Base-by-base conservation (phyloP, 2,113 vertebrate species). In the Campylorhamphus procurvoides region DNA sequence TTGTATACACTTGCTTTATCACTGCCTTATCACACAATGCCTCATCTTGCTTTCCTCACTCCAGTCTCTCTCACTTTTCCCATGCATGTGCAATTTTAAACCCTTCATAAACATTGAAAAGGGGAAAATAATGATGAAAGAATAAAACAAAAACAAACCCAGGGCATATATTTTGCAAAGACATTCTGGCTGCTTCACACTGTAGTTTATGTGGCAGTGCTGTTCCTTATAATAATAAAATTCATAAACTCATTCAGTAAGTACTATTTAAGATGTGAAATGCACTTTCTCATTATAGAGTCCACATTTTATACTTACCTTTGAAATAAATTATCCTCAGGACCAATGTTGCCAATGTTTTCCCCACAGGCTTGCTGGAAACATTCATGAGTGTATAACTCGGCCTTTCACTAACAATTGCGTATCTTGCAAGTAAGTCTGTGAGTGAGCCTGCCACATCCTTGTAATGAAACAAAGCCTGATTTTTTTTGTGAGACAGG, bases 221-320 rank as follows among this genome's bases (percentile, higher is more conserved):
- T 88, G 74, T 85, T 85, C 88, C 84, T 92, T 80, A 56, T n/a
- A 91, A 83, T 58, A 89, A 83, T 79, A 75, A 67, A 68, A 87
- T 89, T 20, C 19, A 60, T 72, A 77, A 92, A 84, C 44, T 56
- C 27, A 33, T 62, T 47, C 29, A 9, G 2, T 89, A 27, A 9
- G 2, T 89, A 27, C 56, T 84, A 83, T 60, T 93, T 89, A 83
- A 89, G 46, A 71, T 1, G 1, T 53, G 44, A 87, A 89, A 90
- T 62, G 19, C 20, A 68, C 84, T 83, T 94, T 87, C 28, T 78
- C 37, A 66, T 81, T 94, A 75, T 6, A 90, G 5, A 79, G 18
- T 50, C 14, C 37, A 50, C 44, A 64, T 87, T 87, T 75, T 66
- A 35, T 62, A 50, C 33, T 59, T 90, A 68, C 27, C 28, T 85